Conservation (phyloP, 2,888 invertebrate species). For the Coenonympha arcania region DNA sequence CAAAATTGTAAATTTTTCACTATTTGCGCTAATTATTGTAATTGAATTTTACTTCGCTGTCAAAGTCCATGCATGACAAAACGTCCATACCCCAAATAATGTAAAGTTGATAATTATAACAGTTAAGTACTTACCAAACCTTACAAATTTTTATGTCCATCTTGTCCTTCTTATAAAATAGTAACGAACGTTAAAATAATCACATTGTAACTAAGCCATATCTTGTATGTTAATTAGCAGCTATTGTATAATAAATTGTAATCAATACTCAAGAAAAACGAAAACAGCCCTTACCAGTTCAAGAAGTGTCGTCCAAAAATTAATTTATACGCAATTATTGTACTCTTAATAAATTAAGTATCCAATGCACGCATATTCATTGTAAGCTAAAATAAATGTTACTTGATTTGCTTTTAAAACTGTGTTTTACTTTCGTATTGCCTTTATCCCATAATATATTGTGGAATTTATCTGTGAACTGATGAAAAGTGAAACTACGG, state of each 20-base stretch:
- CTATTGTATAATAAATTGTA: conserved; percentile 14
- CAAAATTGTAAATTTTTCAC: not conserved
- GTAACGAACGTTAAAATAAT: not conserved
- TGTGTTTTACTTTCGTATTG: conserved; percentile 30
- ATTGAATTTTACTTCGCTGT: not conserved
- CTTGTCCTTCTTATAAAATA: not conserved
- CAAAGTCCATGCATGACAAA: not conserved
- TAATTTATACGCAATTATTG: conserved; percentile 44
- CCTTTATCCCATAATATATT: not conserved
- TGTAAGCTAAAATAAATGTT: conserved; percentile 42
- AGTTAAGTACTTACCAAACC: no score
- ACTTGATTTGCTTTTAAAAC: conserved; percentile 43
- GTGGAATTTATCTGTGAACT: not conserved
- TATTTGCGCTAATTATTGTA: not conserved
- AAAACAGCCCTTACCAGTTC: conserved; percentile 68
- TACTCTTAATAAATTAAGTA: conserved; percentile 32
- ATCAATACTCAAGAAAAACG: conserved; percentile 24
- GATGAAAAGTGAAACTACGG: no score
- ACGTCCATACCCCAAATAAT: not conserved
- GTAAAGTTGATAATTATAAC: not conserved
- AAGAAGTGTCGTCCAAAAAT: conserved; percentile 63
- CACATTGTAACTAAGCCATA: conserved; percentile 11
- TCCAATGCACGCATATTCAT: conserved; percentile 45
- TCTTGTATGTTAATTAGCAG: conserved; percentile 12
- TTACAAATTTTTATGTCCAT: not conserved